Evolutionary conservation across 1,140 invertebrate genomes (phyloP).

Genomic region (Eciton burchellii): DNA sequence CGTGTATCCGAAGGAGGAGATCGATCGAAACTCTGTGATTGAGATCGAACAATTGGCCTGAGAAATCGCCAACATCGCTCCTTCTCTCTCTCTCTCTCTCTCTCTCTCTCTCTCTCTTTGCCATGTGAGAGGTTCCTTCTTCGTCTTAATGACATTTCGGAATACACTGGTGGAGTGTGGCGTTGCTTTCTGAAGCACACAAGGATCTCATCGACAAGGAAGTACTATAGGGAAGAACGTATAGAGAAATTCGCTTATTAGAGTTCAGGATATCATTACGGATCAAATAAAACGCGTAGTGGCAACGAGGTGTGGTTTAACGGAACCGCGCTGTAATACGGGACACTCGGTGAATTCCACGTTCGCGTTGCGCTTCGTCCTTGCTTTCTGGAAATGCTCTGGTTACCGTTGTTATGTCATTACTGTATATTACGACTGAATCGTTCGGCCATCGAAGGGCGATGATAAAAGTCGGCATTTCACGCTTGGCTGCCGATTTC

Average conservation of each 20-base stretch:
- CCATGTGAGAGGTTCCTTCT: too few species aligned
- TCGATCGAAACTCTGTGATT: too few species aligned
- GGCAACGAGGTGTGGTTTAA: slow-evolving; percentile 25
- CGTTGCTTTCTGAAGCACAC: too few species aligned
- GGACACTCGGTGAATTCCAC: slow-evolving; percentile 21
- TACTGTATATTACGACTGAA: slow-evolving; percentile 22
- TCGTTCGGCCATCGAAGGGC: slow-evolving; percentile 20
- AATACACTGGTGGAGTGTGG: too few species aligned
- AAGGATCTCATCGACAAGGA: background rate
- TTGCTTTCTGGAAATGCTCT: slow-evolving; percentile 19
- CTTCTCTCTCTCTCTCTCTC: too few species aligned
- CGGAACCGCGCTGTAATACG: slow-evolving; percentile 41
- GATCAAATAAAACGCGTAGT: background rate
- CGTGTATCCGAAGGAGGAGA: background rate
- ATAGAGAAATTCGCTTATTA: background rate
- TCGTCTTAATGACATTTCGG: too few species aligned
- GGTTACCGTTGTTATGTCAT: slow-evolving; percentile 34
- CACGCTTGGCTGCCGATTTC: slow-evolving; percentile 24
- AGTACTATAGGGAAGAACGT: background rate
- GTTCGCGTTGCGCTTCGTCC: slow-evolving; percentile 18
- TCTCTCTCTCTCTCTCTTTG: too few species aligned
- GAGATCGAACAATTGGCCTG: too few species aligned
- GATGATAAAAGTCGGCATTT: slow-evolving; percentile 44
- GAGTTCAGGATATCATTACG: background rate
- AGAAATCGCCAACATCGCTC: too few species aligned